Percentiles rank a stretch among this genome's conserved stretches.
Evolutionary conservation across 2,888 invertebrate genomes (phyloP).

Genomic region (Formica aserva): DNA sequence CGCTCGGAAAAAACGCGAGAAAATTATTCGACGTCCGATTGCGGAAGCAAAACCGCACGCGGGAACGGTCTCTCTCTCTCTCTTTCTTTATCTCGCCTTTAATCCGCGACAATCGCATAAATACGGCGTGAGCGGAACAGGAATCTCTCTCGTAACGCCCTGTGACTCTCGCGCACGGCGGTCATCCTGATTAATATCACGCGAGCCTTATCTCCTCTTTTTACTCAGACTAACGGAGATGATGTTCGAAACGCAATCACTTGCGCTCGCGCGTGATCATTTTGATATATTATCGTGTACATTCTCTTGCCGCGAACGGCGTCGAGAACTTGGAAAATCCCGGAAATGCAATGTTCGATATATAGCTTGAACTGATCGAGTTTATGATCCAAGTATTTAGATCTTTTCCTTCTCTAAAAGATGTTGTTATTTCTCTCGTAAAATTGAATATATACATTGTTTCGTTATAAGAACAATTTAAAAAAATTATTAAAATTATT

Average conservation of each 20-base stretch:
- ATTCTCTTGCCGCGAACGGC: not conserved
- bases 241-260: slow-evolving; percentile 13
- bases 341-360: not conserved
- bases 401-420: not conserved
- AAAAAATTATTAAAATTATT: too few relatives aligned
- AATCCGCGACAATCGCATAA: slow-evolving; percentile 66
- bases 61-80: slow-evolving; percentile 40
- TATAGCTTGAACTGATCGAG: not conserved
- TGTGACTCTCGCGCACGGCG: slow-evolving; percentile 44
- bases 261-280: slow-evolving; percentile 9
- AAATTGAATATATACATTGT: not conserved
- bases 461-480: not conserved
- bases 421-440: not conserved
- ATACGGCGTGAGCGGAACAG: slow-evolving; percentile 50
- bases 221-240: slow-evolving; percentile 32
- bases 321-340: not conserved
- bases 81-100: slow-evolving; percentile 15
- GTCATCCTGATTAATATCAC: slow-evolving; percentile 53
- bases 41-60: slow-evolving; percentile 60
- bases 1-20: slow-evolving; percentile 30
- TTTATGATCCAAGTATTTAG: slow-evolving; percentile 1
- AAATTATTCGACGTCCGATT: slow-evolving; percentile 58
- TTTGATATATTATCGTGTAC: slow-evolving; percentile 11
- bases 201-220: slow-evolving; percentile 22
- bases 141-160: slow-evolving; percentile 56